Base-by-base conservation (phyloP, 2,888 invertebrate species). In the Metellina segmentata region DNA sequence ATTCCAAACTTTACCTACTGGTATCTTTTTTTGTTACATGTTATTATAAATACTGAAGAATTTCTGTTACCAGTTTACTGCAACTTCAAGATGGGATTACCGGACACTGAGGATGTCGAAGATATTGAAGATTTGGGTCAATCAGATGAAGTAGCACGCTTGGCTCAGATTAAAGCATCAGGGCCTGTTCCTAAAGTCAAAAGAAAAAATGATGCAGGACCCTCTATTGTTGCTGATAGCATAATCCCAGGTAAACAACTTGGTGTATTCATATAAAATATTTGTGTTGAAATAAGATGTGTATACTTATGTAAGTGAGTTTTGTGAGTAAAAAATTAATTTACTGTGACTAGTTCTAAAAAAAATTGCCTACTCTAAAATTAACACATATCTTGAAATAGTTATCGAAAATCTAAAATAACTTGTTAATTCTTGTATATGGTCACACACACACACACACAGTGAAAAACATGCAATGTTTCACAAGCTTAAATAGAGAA, bases 101-200 rank as follows among this genome's bases (percentile, higher is more conserved):
- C 52, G 8, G 34, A 85, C 11, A 49, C 71, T 34, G 71, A 72
- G 13, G 71, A 81, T 61, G n/a, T 90, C 1, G 93, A 89, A 16
- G 93, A 93, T 20, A 93, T 93, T 53, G 93, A 93, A 88, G 93
- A 93, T 81, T 88, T 93, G 70, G 90, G 81, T 0, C 48, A 77
- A 34, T 53, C 51, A 11, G 49, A 78, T n/a, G 87, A 83, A 87
- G 49, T 78, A 53, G 81, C 78, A n/a, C 61, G 82, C 0, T 69
- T 81, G 69, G 74, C 75, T 9, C 85, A 72, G 51, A 34, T 11
- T 16, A 83, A 86, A n/a, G 19, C 52, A 49, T 52, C 69, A 6
- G 61, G 74, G 20, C 78, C 91, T n/a, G 34, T 69, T 20, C 69
- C 81, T 69, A 89, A 89, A 91, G 89, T 88, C 11, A 83, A 34